phyloP scores from a whole-genome alignment of 1,140 invertebrate genomes.

The Cryptotermes secundus region DNA sequence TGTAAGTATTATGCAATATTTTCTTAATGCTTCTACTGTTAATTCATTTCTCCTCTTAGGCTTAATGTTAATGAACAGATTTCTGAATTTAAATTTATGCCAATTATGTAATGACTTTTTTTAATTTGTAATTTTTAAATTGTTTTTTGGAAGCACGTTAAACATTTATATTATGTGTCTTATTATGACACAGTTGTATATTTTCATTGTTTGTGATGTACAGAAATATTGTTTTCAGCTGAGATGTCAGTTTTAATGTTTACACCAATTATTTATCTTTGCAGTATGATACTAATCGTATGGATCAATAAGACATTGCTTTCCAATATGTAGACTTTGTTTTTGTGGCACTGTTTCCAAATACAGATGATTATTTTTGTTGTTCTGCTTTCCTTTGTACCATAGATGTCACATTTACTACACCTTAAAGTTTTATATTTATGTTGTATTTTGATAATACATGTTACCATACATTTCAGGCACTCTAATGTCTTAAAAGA shows the following conservation, averaged over 20 bases:
- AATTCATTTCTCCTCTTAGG: background rate
- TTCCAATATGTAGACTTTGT: background rate
- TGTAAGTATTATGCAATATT: background rate
- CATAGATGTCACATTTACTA: background rate
- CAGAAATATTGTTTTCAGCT: background rate
- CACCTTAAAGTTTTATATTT: background rate
- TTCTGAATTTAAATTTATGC: background rate
- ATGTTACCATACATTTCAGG: background rate
- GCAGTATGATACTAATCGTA: background rate
- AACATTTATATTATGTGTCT: background rate
- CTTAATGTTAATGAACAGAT: background rate
- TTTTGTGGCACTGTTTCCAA: background rate
- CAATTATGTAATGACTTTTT: background rate
- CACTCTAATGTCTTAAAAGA: background rate
- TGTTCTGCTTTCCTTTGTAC: background rate
- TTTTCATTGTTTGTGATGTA: background rate
- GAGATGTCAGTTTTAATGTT: background rate
- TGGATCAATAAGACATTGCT: background rate
- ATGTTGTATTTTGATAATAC: background rate
- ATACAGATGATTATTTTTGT: background rate
- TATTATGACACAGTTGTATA: background rate
- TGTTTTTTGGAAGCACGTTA: background rate
- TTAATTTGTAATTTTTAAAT: background rate
- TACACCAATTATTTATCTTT: background rate
- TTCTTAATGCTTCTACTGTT: background rate